Base-by-base conservation (phyloP, 2,888 invertebrate species). In the Melieria crassipennis region DNA sequence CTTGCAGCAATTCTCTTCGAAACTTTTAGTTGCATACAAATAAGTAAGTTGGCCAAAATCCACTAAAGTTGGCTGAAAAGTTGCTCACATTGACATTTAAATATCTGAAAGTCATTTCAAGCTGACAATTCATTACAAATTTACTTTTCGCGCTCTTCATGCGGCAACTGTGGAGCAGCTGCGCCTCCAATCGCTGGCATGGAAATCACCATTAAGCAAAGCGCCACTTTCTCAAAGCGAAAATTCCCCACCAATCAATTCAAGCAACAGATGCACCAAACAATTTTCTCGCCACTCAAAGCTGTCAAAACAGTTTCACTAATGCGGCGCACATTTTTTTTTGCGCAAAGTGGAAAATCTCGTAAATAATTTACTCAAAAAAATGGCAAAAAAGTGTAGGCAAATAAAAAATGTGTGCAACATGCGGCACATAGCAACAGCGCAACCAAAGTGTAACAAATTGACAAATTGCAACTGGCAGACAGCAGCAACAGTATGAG, bases 361-460 rank as follows among this genome's bases (percentile, higher is more conserved):
- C 30, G 30, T 2, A 30, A 30, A 30, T 30, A 30, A 30, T 30
- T 30, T 2, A 30, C 1, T 30, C 30, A 30, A 30, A 30, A 0
- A 30, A 30, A 30, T 30, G 30, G 30, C 30, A n/a, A n/a, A n/a
- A n/a, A n/a, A n/a, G n/a, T n/a, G n/a, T n/a, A n/a, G 30, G 30
- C 30, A 30, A 30, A 30, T 30, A 30, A 30, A 30, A 30, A 30
- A 30, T 30, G 1, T 30, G 30, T 30, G 30, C 30, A 30, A 68
- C 69, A 72, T 62, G 57, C 48, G 57, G 52, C 63, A 10, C 46
- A 47, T 9, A 7, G 7, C 13, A 61, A 58, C 42, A 64, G 50
- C 71, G 52, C n/a, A 46, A n/a, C 47, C 55, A 62, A 68, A 68
- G 68, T 62, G 55, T 62, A 68, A 68, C 68, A 43, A 68, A 68